Conservation (phyloP, 1,140 invertebrate genomes). For the Caenorhabditis inopinata region DNA sequence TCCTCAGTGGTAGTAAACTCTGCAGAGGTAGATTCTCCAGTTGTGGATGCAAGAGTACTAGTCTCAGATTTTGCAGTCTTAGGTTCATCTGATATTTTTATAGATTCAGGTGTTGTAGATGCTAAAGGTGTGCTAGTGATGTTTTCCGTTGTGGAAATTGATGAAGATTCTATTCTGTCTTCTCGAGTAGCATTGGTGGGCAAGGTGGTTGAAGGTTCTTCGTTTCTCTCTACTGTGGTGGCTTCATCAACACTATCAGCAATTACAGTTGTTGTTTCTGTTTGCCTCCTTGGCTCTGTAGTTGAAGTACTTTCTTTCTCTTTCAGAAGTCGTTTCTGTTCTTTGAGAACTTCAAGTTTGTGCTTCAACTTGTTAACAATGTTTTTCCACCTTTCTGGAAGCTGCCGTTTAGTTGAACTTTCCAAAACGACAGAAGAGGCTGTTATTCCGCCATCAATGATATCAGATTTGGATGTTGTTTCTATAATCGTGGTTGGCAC, state of each 20-base stretch:
- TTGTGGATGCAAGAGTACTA: too few species aligned
- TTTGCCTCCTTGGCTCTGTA: background rate
- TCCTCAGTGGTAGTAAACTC: too few species aligned
- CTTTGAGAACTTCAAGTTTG: slow-evolving; percentile 29
- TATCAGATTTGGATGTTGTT: background rate
- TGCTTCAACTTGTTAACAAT: slow-evolving; percentile 31
- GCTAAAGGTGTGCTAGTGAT: background rate
- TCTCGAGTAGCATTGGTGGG: background rate
- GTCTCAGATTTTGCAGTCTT: background rate
- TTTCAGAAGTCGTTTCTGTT: slow-evolving; percentile 13
- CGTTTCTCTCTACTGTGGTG: background rate
- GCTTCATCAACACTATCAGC: background rate
- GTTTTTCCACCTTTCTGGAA: slow-evolving; percentile 28
- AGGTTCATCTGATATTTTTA: background rate
- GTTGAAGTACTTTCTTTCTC: slow-evolving; percentile 5
- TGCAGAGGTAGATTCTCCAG: too few species aligned
- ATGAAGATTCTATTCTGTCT: background rate
- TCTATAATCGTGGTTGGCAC: background rate
- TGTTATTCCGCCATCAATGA: too few species aligned
- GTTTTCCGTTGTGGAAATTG: background rate
- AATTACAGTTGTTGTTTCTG: background rate
- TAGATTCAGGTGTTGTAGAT: background rate
- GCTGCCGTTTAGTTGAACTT: background rate
- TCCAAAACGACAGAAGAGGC: background rate
- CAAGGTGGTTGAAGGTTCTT: background rate